Evolutionary conservation across 2,113 vertebrate genomes (phyloP), one percentile per base, ranked within the genome.

Genomic region (Misgurnus anguillicaudatus): DNA sequence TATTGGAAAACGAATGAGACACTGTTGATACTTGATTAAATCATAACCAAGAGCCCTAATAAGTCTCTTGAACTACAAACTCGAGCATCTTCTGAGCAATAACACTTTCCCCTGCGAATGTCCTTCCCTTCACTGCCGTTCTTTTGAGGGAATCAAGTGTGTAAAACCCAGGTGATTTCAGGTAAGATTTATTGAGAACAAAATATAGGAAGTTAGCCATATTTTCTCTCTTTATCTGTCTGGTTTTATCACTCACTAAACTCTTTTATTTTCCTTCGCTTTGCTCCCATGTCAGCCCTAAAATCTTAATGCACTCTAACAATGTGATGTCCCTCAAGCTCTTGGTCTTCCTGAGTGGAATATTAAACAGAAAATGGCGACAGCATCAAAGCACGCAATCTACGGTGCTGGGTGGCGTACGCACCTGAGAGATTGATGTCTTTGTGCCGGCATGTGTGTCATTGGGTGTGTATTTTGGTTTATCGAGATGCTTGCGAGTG

Each of bases 321-420:
- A 82, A 80, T 85, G 77, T 75, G 77, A 71, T 80, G 79, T 85
- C 79, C 79, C 79, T 53, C 70, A 78, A 81, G 79, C 81, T 16
- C 61, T 76, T 51, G 66, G 79, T 85, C 75, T 76, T 74, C 51
- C 42, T 81, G 79, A 80, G 78, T 51, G 66, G 80, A 84, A 83
- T 84, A 76, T 70, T 80, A 82, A 84, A 86, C 60, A 65, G 48
- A 17, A 53, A 45, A 57, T 41, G 70, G 73, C 74, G 57, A n/a
- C 39, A 73, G 57, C 68, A 80, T 77, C 68, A 62, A 72, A 57
- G 64, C n/a, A 71, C 63, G 39, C 80, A 74, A 78, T 75, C 57
- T 41, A 58, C 58, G 36, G 71, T 77, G 31, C 66, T 16, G 67
- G 48, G 62, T 79, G 38, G 57, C 6, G 2, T 38, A 9, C 19